A percentile compares a stretch with the other conserved stretches of the same genome.
Conservation (phyloP, 2,797 vertebrate species). For the Bradypus variegatus region DNA sequence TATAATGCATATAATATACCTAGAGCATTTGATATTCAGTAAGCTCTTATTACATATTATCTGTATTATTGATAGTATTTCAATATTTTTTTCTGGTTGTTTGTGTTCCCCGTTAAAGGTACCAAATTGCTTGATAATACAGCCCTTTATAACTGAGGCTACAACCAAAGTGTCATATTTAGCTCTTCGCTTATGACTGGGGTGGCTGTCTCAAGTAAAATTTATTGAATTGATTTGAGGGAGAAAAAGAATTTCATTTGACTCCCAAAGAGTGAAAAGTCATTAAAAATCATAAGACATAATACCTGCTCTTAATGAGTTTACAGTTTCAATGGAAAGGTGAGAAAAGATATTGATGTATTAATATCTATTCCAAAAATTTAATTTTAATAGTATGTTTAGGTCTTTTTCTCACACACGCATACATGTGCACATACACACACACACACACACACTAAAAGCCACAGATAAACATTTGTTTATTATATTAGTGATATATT, state of each 20-base stretch:
- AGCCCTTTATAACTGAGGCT: not conserved
- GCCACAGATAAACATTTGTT: not conserved
- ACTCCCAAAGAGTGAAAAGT: not conserved
- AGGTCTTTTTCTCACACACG: not conserved
- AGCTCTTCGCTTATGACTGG: not conserved
- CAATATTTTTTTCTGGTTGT: not conserved
- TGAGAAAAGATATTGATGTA: not conserved
- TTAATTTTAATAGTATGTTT: not conserved
- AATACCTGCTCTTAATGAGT: not conserved
- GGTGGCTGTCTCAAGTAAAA: not conserved
- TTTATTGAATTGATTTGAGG: not conserved
- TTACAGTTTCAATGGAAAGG: not conserved
- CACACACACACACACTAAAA: not conserved
- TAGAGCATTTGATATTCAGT: too few species aligned
- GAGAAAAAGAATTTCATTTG: not conserved
- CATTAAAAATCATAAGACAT: not conserved
- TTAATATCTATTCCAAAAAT: not conserved
- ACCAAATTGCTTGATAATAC: not conserved
- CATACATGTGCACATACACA: not conserved
- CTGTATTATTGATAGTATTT: not conserved
- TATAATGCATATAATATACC: too few species aligned
- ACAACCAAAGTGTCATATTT: not conserved
- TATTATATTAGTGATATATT: not conserved
- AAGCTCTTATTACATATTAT: not conserved
- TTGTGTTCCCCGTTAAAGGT: not conserved